A percentile compares a stretch with the other conserved stretches of the same genome.
Conservation (phyloP, 1,140 invertebrate genomes). For the roundworm (Caenorhabditis elegans) region DNA sequence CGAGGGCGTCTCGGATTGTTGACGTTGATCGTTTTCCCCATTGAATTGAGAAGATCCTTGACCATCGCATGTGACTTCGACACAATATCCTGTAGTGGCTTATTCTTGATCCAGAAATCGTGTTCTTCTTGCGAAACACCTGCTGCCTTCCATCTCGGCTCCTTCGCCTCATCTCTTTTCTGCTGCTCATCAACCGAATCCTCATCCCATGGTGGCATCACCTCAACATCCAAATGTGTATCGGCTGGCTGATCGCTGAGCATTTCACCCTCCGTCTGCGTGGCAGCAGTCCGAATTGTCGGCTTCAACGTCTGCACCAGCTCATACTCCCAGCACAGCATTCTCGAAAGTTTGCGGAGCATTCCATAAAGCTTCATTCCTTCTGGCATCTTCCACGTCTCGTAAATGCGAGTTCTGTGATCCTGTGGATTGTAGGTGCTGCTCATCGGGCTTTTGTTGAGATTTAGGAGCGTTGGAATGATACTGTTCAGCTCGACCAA, state of each 20-base stretch:
- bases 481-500: neutral
- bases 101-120: constrained; percentile 21
- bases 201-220: neutral
- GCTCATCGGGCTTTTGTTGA: neutral
- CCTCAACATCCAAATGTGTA: neutral
- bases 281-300: constrained; percentile 9
- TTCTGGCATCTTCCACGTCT: constrained; percentile 8
- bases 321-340: constrained; percentile 12
- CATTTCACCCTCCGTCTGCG: constrained; percentile 9
- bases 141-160: constrained; percentile 1
- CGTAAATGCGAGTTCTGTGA: neutral
- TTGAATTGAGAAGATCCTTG: neutral
- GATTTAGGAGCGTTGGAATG: neutral
- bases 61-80: constrained; percentile 1
- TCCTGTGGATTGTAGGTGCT: neutral
- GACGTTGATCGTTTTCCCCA: neutral
- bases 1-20: neutral
- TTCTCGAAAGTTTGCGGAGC: neutral
- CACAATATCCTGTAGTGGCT: neutral
- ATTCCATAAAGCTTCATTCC: neutral
- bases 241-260: neutral
- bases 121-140: constrained; percentile 20
- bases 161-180: neutral
- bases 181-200: neutral
- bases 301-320: neutral